These are phyloP conservation scores for Druceiella hillmani DNA, from an alignment of 2,888 invertebrate genomes.

Conservation along the genomic window DNA sequence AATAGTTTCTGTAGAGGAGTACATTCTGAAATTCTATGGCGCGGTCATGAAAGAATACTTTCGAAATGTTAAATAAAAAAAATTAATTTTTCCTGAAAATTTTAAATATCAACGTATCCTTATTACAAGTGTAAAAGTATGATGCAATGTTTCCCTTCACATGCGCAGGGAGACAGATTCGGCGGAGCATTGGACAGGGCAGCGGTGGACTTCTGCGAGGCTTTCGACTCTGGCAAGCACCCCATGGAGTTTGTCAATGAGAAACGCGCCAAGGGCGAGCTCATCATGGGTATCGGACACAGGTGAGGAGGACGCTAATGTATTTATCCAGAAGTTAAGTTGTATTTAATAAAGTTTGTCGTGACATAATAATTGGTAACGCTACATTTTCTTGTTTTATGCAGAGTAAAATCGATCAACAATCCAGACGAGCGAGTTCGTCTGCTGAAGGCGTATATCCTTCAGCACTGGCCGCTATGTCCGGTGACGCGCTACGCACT, in stretches of 20 bases:
- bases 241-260: conserved; percentile 99
- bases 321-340: too few relatives aligned
- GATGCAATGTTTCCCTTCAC: conserved; percentile 1
- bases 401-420: conserved; percentile 81
- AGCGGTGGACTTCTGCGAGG: conserved; percentile 94
- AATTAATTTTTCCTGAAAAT: too few relatives aligned
- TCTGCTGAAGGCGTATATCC: conserved; percentile 92
- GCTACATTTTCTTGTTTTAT: conserved; percentile 5
- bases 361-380: too few relatives aligned
- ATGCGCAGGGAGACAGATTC: conserved; percentile 86
- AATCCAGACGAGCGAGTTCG: conserved; percentile 99
- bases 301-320: too few relatives aligned
- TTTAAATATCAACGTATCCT: background rate
- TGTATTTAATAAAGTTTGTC: too few relatives aligned
- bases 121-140: background rate
- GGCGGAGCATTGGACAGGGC: conserved; percentile 99
- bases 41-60: too few relatives aligned
- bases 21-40: too few relatives aligned
- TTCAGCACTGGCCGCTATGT: conserved; percentile 88
- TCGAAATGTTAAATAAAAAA: too few relatives aligned
- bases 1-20: too few relatives aligned
- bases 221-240: conserved; percentile 88
- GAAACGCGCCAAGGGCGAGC: conserved; percentile 93
- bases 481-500: conserved; percentile 94
- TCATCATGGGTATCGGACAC: conserved; percentile 99